These are phyloP conservation scores for Dioctria linearis DNA, from an alignment of 2,888 invertebrate genomes.

Conservation along the genomic window DNA sequence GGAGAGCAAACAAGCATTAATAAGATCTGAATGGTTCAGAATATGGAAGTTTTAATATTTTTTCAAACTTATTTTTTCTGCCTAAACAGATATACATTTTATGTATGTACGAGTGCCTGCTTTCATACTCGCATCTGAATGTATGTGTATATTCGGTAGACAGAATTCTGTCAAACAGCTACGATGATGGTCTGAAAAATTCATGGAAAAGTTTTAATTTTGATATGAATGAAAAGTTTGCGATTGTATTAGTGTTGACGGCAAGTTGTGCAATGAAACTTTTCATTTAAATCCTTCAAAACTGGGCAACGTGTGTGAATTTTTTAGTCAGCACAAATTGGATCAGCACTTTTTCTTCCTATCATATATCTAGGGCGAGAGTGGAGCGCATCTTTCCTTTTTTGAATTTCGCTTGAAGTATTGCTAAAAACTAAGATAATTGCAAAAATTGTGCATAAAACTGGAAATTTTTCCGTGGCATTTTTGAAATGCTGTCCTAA, in stretches of 20 bases:
- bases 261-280: background rate
- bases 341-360: no score
- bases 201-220: constrained; percentile 29
- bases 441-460: no score
- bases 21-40: constrained; percentile 4
- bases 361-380: no score
- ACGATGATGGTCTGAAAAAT: background rate
- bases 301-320: no score
- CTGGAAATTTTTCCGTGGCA: no score
- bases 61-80: constrained; percentile 2
- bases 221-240: background rate
- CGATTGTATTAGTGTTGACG: constrained; percentile 3
- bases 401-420: no score
- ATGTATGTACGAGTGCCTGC: no score
- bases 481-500: no score
- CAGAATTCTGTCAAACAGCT: constrained; percentile 8
- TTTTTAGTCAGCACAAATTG: no score
- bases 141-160: background rate
- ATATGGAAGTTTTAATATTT: background rate
- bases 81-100: constrained; percentile 16
- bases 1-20: constrained; percentile 10
- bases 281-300: no score
- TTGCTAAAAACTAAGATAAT: no score
- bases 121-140: background rate
- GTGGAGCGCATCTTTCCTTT: no score